Percentiles rank a stretch among this genome's conserved stretches.
Conservation (phyloP, 2,888 invertebrate species). For the Rapana venosa region DNA sequence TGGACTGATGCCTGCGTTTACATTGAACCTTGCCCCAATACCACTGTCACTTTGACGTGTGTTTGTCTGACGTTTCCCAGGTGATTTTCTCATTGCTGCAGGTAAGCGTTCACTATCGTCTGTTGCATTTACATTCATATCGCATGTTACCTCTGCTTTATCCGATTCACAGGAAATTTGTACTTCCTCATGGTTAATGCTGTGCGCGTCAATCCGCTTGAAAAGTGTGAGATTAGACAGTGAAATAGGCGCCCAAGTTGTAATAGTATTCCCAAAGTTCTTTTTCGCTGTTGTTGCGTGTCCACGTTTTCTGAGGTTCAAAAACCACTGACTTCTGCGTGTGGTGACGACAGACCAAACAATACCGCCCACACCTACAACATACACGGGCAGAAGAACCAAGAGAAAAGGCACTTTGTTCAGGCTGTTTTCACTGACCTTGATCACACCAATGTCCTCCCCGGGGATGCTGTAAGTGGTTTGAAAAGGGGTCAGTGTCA, state of each 20-base stretch:
- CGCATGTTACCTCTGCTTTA: not conserved
- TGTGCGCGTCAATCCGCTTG: not conserved
- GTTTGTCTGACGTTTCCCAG: not conserved
- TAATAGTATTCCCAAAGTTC: not conserved
- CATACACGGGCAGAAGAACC: slow-evolving; percentile 19
- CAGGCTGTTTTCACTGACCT: not conserved
- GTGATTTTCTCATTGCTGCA: not conserved
- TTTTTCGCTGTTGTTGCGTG: not conserved
- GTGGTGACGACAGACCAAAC: not conserved
- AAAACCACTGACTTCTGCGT: no score
- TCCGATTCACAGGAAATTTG: not conserved
- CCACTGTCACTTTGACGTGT: not conserved
- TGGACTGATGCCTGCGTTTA: not conserved
- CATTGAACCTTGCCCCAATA: not conserved
- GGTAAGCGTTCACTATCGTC: not conserved
- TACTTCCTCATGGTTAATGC: not conserved
- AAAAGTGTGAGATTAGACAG: not conserved
- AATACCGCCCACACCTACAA: not conserved
- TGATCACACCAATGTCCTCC: not conserved
- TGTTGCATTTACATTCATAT: not conserved
- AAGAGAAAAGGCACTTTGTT: slow-evolving; percentile 2
- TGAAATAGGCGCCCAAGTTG: not conserved
- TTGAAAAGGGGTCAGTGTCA: slow-evolving; percentile 19
- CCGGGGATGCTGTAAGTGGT: not conserved
- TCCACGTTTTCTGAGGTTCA: not conserved